These are phyloP conservation scores for Butorides virescens DNA, from an alignment of 2,113 vertebrate genomes.

Conservation along the genomic window DNA sequence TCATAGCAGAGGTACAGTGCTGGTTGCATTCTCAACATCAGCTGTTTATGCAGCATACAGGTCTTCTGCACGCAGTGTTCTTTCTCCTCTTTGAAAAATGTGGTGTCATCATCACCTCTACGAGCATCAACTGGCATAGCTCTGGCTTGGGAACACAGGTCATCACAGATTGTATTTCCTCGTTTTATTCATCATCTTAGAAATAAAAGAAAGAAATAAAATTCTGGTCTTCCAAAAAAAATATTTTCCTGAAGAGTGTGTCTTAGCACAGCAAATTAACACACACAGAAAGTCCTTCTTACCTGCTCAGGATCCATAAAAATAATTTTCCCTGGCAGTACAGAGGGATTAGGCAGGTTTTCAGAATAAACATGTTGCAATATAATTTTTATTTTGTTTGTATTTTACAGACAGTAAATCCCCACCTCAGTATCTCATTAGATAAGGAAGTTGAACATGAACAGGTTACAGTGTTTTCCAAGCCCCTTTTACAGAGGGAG, in stretches of 20 bases:
- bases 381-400: not conserved
- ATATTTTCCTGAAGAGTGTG: not conserved
- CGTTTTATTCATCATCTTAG: not conserved
- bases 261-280: not conserved
- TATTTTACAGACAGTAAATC: not conserved
- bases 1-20: not conserved
- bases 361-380: not conserved
- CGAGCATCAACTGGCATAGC: not conserved
- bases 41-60: no score
- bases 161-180: not conserved
- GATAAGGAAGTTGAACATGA: not conserved
- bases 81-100: not conserved
- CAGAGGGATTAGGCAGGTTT: not conserved
- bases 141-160: not conserved
- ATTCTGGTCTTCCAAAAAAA: not conserved
- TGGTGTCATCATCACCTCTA: not conserved
- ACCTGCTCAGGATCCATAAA: not conserved
- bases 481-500: not conserved
- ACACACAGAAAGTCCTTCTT: not conserved
- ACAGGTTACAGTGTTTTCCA: not conserved
- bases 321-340: not conserved
- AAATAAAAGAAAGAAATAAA: not conserved
- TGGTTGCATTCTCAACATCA: not conserved
- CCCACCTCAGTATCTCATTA: not conserved
- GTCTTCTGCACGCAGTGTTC: not conserved